These are phyloP conservation scores for Agrochola lychnidis DNA, from an alignment of 2,888 invertebrate genomes.

Conservation along the genomic window DNA sequence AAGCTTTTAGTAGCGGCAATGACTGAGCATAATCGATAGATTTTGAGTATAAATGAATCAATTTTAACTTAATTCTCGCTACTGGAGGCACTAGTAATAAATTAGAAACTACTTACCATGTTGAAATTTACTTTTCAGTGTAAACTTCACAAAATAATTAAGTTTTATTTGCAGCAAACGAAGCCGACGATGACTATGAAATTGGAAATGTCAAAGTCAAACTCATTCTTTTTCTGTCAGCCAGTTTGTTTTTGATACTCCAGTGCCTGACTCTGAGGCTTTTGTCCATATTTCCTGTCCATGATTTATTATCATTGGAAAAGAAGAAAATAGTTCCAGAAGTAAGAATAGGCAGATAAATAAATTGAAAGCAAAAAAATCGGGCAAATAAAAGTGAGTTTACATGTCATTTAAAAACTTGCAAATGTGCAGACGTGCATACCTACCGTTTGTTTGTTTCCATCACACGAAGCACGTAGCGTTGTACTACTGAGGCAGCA, in stretches of 20 bases:
- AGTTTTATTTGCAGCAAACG: constrained; percentile 32
- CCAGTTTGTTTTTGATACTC: not conserved
- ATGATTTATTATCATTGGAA: not conserved
- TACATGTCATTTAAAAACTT: not conserved
- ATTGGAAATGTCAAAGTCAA: constrained; percentile 44
- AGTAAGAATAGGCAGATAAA: not conserved
- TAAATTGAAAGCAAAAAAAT: not conserved
- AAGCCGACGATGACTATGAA: constrained; percentile 68
- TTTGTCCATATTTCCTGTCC: not conserved
- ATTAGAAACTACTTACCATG: constrained; percentile 44
- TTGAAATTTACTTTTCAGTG: constrained; percentile 32
- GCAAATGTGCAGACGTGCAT: no score
- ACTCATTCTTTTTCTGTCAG: constrained; percentile 5
- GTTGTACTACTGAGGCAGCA: not conserved
- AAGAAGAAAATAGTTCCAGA: not conserved
- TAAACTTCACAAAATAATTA: constrained; percentile 33
- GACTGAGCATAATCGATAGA: constrained; percentile 58
- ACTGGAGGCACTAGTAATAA: fast-evolving
- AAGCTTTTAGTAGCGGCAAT: constrained; percentile 45
- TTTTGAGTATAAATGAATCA: not conserved
- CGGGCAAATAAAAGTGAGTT: not conserved
- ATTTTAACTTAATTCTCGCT: not conserved
- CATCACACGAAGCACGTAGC: not conserved
- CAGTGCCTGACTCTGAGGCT: not conserved
- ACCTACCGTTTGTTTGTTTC: not conserved